Base-by-base conservation (phyloP, 1,140 invertebrate genomes). In the Mesaphorura yosii region DNA sequence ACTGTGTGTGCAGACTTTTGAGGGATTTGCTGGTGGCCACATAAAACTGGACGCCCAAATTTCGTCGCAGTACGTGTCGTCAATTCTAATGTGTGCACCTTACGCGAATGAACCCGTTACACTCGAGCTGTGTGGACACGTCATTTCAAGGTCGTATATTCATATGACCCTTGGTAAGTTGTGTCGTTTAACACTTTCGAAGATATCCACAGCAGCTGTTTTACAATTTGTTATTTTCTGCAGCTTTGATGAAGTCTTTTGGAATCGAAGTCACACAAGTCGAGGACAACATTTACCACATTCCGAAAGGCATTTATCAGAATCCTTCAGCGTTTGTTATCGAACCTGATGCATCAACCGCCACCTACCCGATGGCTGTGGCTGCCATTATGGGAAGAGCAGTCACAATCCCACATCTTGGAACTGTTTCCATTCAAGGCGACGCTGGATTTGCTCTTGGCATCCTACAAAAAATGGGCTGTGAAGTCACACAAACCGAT, bases 11-110 rank as follows among this genome's bases (percentile, higher is more conserved):
- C 10, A 6, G 5, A 48, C 26, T 10, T n/a, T 10, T 10, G 31
- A 34, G 31, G 28, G 46, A 15, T 22, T 48, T 12, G 37, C 20
- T 4, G 46, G 46, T 37, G 46, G 46, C 7, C 3, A 10, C 5
- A 5, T 48, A 4, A 26, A 48, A 20, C 4, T 48, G 20, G 28
- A 31, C 10, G 46, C 20, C 20, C 22, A 48, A 31, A 17, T 48
- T n/a, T 26, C 20, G 20, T 26, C 20, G 20, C 46, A 48, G 29
- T 48, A 48, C 29, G 46, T 48, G 7, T 48, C 46, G 6, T 48
- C 46, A 3, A 3, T 48, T n/a, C 29, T 48, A 5, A 48, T 48
- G 27, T 7, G 5, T 10, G 46, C 27, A 15, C 46, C 46, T 19
- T n/a, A 27, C 12, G 46, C 46, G 14, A 12, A 3, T 7, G 5